A percentile compares a stretch with the other conserved stretches of the same genome.
Evolutionary conservation across 2,113 vertebrate species (phyloP).

Genomic region (Cyprinodon variegatus): DNA sequence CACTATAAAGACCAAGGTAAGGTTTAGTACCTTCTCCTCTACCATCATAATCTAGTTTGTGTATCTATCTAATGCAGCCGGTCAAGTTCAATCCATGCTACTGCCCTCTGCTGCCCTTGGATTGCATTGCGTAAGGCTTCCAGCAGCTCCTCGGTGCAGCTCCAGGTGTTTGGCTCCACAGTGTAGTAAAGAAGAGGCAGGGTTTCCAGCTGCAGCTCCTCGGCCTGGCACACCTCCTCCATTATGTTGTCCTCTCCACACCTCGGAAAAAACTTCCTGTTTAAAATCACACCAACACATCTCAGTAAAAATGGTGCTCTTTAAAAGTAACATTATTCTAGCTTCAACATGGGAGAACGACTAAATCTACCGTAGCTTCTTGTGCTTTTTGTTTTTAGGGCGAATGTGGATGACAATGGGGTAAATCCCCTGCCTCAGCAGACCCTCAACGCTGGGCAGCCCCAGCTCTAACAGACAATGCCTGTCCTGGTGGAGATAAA

Average conservation of each 20-base stretch:
- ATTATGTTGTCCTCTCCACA: conserved; percentile 69
- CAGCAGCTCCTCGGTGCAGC: conserved; percentile 78
- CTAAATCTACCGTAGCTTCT: conserved; percentile 72
- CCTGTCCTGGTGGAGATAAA: conserved; percentile 68
- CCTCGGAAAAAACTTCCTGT: conserved; percentile 77
- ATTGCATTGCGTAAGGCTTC: conserved; percentile 67
- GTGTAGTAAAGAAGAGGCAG: conserved; percentile 76
- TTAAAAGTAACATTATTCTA: not conserved
- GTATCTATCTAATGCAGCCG: conserved; percentile 54
- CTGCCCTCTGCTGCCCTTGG: conserved; percentile 74
- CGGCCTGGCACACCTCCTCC: conserved; percentile 72
- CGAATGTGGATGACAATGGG: conserved; percentile 80
- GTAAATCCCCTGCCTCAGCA: conserved; percentile 78
- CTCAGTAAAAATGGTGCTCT: rapidly evolving
- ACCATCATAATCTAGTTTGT: not conserved
- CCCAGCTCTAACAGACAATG: conserved; percentile 81
- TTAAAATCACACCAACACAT: not conserved
- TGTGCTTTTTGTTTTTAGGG: conserved; percentile 80
- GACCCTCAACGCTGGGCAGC: conserved; percentile 69
- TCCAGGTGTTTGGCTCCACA: conserved; percentile 76
- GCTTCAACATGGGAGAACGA: not conserved
- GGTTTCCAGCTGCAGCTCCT: conserved; percentile 80
- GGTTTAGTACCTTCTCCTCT: not conserved
- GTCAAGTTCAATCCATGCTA: conserved; percentile 79
- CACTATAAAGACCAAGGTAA: not conserved